Evolutionary conservation across 1,140 invertebrate genomes (phyloP).

Genomic region (Orchesella cincta): DNA sequence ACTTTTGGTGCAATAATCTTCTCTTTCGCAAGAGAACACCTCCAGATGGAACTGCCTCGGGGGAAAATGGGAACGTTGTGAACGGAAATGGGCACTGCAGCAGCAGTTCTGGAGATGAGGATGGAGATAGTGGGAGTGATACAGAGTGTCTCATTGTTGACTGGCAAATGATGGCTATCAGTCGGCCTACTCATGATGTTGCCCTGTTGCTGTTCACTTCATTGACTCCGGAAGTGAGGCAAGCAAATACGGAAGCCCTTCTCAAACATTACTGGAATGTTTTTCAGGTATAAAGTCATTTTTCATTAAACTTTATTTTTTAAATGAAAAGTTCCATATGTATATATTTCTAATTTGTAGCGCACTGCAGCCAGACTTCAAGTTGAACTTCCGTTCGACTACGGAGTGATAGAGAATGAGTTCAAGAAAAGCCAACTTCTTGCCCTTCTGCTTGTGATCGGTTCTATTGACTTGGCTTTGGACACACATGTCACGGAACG

Average conservation of each 20-base stretch:
- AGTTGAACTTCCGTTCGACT: conserved; percentile 54
- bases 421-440: conserved; percentile 71
- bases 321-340: background rate
- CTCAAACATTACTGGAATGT: conserved; percentile 70
- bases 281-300: conserved; percentile 54
- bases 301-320: background rate
- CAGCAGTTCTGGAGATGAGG: conserved; percentile 9
- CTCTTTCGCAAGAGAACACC: conserved; percentile 61
- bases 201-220: conserved; percentile 77
- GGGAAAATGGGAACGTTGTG: conserved; percentile 53
- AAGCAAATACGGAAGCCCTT: conserved; percentile 63
- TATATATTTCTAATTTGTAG: conserved; percentile 29
- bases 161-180: conserved; percentile 82
- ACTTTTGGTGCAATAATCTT: conserved; percentile 81
- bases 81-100: conserved; percentile 16
- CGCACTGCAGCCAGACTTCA: conserved; percentile 56
- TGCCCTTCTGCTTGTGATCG: conserved; percentile 73
- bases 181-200: conserved; percentile 74
- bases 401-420: conserved; percentile 56
- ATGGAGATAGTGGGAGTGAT: background rate
- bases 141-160: conserved; percentile 69
- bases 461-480: conserved; percentile 73
- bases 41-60: conserved; percentile 52
- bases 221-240: conserved; percentile 68
- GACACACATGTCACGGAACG: conserved; percentile 57